Conservation (phyloP, 2,113 vertebrate species). For the Cheirogaleus medius region DNA sequence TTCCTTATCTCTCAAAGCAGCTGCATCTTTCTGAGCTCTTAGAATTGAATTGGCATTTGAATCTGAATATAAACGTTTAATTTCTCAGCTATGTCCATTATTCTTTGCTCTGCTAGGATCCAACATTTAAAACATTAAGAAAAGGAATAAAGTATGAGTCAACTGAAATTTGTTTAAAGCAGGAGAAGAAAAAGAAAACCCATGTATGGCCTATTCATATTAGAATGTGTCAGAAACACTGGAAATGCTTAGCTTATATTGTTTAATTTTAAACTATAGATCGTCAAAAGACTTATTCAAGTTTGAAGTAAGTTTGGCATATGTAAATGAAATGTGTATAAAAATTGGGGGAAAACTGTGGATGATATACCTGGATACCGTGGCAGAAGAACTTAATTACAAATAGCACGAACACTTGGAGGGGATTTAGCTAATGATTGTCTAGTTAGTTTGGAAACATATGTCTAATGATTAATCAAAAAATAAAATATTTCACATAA, state of each 20-base stretch:
- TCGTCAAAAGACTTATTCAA: slow-evolving; percentile 18
- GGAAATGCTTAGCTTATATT: slow-evolving; percentile 6
- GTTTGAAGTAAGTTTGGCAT: background rate
- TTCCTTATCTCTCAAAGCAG: slow-evolving; percentile 60
- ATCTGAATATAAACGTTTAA: slow-evolving; percentile 57
- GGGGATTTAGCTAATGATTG: background rate
- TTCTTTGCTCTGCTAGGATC: background rate
- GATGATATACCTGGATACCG: background rate
- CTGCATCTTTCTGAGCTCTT: slow-evolving; percentile 22
- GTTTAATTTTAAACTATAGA: slow-evolving; percentile 17
- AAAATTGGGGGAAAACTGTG: background rate
- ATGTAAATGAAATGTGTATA: background rate
- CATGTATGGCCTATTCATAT: background rate
- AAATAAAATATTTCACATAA: background rate
- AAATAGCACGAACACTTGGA: background rate
- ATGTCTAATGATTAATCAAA: background rate
- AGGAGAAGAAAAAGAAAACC: background rate
- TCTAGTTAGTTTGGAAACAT: background rate
- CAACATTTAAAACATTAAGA: background rate
- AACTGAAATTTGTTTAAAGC: slow-evolving; percentile 24
- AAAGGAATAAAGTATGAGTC: background rate
- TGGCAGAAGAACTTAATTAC: background rate
- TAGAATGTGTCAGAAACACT: background rate
- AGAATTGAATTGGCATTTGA: slow-evolving; percentile 55
- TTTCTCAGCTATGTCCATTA: slow-evolving; percentile 30